Percentiles rank a stretch among this genome's conserved stretches.
Conservation (phyloP, 2,888 invertebrate species). For the Cyclophora albipunctata region DNA sequence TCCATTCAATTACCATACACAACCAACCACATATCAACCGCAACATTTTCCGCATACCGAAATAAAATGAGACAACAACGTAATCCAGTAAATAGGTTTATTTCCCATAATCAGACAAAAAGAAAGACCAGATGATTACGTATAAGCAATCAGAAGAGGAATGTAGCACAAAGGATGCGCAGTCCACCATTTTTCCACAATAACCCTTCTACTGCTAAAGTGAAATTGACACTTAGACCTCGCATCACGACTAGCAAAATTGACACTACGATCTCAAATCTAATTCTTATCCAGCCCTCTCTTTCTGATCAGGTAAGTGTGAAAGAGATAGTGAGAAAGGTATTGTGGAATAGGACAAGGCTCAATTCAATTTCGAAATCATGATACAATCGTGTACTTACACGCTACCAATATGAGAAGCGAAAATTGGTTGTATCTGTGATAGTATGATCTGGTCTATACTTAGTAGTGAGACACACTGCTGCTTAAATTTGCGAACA, state of each 20-base stretch:
- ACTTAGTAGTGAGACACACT: conserved; percentile 39
- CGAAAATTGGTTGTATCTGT: conserved; percentile 59
- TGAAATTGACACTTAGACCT: conserved; percentile 53
- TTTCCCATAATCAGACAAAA: conserved; percentile 23
- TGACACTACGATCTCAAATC: conserved; percentile 37
- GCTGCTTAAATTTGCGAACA: background rate
- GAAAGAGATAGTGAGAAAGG: conserved; percentile 22
- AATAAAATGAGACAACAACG: conserved; percentile 1
- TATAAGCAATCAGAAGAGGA: conserved; percentile 48
- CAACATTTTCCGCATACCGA: background rate
- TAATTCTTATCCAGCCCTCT: conserved; percentile 22
- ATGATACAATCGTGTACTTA: conserved; percentile 57
- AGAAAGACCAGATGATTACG: conserved; percentile 38
- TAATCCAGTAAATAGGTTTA: conserved; percentile 18
- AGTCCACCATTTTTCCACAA: conserved; percentile 25
- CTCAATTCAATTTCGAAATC: conserved; percentile 66
- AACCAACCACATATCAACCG: too few species aligned
- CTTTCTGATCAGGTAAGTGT: conserved; percentile 15
- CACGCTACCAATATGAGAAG: conserved; percentile 67
- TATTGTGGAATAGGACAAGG: conserved; percentile 39
- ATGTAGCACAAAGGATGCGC: conserved; percentile 53
- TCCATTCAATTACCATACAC: too few species aligned
- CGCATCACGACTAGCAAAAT: conserved; percentile 41
- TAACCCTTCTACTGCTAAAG: conserved; percentile 29
- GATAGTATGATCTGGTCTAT: conserved; percentile 46